Evolutionary conservation across 2,113 vertebrate genomes (phyloP).

Genomic region (Barbus barbus): DNA sequence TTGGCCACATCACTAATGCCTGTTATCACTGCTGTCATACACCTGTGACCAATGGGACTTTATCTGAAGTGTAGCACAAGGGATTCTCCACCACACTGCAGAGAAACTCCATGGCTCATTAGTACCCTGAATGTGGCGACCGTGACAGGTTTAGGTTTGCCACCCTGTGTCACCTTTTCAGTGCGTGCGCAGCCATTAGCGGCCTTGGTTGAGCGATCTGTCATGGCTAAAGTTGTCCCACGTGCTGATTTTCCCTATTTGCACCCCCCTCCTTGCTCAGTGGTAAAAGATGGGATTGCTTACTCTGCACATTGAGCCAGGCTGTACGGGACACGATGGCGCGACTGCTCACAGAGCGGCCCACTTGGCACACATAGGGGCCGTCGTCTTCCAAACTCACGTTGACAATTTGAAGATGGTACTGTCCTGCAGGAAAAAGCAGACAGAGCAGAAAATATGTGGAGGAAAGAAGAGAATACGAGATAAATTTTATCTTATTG

Average conservation of each 20-base stretch:
- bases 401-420: constrained; percentile 73
- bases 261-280: not conserved
- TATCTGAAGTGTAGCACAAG: constrained; percentile 18
- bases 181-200: constrained; percentile 39
- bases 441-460: not conserved
- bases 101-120: constrained; percentile 43
- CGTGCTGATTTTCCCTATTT: constrained; percentile 17
- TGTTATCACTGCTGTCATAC: constrained; percentile 16
- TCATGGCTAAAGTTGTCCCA: constrained; percentile 40
- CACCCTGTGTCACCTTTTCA: constrained; percentile 49
- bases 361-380: constrained; percentile 74
- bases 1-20: constrained; percentile 26
- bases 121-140: constrained; percentile 40
- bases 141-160: constrained; percentile 47
- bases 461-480: not conserved
- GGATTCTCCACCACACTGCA: constrained; percentile 27
- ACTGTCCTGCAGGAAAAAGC: constrained; percentile 64
- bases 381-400: constrained; percentile 72
- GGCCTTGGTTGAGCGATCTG: constrained; percentile 34
- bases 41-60: constrained; percentile 1
- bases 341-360: constrained; percentile 67
- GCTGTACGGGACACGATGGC: constrained; percentile 65
- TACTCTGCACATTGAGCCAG: constrained; percentile 72
- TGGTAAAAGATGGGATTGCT: constrained; percentile 50
- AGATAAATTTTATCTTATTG: not conserved